phyloP scores from a whole-genome alignment of 2,888 invertebrate genomes.

The Muscina levida region DNA sequence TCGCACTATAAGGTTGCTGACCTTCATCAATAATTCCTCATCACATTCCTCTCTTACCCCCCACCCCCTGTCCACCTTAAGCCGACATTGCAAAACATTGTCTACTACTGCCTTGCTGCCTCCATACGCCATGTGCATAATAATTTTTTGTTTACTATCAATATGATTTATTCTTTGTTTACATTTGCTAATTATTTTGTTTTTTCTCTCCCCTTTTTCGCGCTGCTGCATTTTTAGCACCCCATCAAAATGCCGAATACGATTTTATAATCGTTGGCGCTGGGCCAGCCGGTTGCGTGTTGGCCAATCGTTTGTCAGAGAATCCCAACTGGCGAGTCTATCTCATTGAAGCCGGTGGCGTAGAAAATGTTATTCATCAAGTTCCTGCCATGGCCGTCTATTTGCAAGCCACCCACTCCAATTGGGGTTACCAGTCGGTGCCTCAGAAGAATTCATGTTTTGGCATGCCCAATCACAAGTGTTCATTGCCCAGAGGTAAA shows the following conservation, averaged over 20 bases:
- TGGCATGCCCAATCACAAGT: slow-evolving; percentile 78
- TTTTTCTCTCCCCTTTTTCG: slow-evolving; percentile 33
- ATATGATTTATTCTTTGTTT: too few relatives aligned
- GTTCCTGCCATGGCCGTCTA: slow-evolving; percentile 75
- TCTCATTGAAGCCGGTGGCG: slow-evolving; percentile 81
- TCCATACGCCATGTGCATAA: too few relatives aligned
- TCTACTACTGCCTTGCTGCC: too few relatives aligned
- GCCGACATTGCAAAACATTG: too few relatives aligned
- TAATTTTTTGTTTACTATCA: too few relatives aligned
- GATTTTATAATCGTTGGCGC: slow-evolving; percentile 92
- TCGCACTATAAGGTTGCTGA: too few relatives aligned
- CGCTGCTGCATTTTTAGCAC: slow-evolving; percentile 86
- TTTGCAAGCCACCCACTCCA: slow-evolving; percentile 81
- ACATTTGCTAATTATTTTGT: background rate
- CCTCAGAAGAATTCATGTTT: slow-evolving; percentile 83
- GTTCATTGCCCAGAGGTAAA: slow-evolving; percentile 82
- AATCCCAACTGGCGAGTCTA: slow-evolving; percentile 80
- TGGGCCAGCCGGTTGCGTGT: slow-evolving; percentile 87
- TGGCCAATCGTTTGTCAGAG: slow-evolving; percentile 80
- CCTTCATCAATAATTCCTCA: too few relatives aligned
- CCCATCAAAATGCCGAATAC: slow-evolving; percentile 83
- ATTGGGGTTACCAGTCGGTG: slow-evolving; percentile 87
- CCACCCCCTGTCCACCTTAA: too few relatives aligned
- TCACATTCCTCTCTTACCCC: too few relatives aligned
- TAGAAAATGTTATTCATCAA: slow-evolving; percentile 78